These are phyloP conservation scores for Rhinophrynus dorsalis DNA, from an alignment of 2,797 vertebrate species.

Conservation along the genomic window DNA sequence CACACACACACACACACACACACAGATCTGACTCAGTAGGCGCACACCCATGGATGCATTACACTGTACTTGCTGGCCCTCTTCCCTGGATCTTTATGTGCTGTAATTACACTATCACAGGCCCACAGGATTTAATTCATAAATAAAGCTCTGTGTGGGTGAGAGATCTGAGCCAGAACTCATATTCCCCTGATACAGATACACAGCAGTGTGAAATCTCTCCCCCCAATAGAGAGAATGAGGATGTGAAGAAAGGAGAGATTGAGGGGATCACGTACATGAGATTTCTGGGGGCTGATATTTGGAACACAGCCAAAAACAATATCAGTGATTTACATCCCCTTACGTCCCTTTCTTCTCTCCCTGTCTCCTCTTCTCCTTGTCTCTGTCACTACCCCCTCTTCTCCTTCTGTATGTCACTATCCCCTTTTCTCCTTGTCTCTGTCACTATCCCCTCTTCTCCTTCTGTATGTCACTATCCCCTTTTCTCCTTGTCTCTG, in stretches of 20 bases:
- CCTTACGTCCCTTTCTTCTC: background rate
- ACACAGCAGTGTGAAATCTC: constrained; percentile 10
- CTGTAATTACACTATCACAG: constrained; percentile 24
- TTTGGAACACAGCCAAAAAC: too few relatives aligned
- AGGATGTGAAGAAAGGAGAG: background rate
- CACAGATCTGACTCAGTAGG: too few relatives aligned
- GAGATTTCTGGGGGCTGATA: too few relatives aligned
- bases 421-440: too few relatives aligned
- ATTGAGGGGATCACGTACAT: background rate
- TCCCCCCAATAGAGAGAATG: background rate
- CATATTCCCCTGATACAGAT: constrained; percentile 38
- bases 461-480: too few relatives aligned
- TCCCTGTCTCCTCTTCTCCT: background rate
- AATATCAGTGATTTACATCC: too few relatives aligned
- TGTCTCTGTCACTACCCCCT: too few relatives aligned
- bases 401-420: too few relatives aligned
- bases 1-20: too few relatives aligned
- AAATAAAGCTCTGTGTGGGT: constrained; percentile 36
- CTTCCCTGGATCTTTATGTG: background rate
- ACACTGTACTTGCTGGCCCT: background rate
- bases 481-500: background rate
- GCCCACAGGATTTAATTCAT: constrained; percentile 32
- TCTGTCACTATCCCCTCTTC: background rate
- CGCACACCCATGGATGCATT: too few relatives aligned
- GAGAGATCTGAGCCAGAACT: constrained; percentile 31